Evolutionary conservation across 2,113 vertebrate genomes (phyloP).

Genomic region (Corvus moneduloides): DNA sequence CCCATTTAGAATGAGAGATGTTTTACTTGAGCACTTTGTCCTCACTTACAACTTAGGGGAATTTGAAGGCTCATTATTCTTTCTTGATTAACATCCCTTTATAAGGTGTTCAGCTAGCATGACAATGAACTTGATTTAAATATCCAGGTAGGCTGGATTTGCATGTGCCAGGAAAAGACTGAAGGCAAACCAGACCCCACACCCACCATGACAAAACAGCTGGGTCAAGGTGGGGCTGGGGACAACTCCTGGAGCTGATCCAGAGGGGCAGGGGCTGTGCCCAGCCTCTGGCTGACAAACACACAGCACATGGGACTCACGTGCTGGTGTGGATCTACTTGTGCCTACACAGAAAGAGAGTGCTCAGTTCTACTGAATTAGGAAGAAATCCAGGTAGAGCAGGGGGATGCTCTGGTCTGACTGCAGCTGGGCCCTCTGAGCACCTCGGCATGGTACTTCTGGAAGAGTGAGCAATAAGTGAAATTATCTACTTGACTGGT

Average conservation of each 20-base stretch:
- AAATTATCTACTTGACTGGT: not conserved
- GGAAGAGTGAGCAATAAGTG: not conserved
- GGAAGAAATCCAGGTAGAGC: not conserved
- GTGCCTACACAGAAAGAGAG: not conserved
- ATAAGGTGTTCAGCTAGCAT: not conserved
- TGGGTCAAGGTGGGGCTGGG: not conserved
- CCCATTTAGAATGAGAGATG: not conserved
- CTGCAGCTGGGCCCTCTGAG: not conserved
- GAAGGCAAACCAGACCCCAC: not conserved
- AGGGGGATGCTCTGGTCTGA: not conserved
- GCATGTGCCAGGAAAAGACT: not conserved
- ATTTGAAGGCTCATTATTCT: not conserved
- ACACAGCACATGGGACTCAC: fast-evolving
- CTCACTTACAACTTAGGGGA: not conserved
- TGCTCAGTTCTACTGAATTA: not conserved
- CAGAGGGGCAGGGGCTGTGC: fast-evolving
- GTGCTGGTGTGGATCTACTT: fast-evolving
- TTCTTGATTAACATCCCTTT: not conserved
- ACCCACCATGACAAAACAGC: not conserved
- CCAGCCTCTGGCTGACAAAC: fast-evolving
- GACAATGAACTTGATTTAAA: not conserved
- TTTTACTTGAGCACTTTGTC: not conserved
- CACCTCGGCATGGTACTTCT: not conserved
- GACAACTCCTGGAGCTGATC: not conserved
- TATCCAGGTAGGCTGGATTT: not conserved